A percentile compares a stretch with the other conserved stretches of the same genome.
These are phyloP conservation scores for Trachurus trachurus DNA, from an alignment of 2,797 vertebrate genomes.

Conservation along the genomic window DNA sequence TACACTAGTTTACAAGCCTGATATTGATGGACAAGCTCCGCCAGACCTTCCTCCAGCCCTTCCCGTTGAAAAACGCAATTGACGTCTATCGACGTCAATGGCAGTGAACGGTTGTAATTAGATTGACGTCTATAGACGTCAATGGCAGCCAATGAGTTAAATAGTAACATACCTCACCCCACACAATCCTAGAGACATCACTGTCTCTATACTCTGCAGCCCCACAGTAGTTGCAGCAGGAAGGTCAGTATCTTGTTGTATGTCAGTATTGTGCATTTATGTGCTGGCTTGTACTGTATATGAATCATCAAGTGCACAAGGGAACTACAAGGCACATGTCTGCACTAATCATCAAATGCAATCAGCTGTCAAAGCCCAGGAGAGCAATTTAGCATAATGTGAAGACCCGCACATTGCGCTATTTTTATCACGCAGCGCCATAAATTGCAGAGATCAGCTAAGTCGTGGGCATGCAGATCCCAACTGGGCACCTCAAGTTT, in stretches of 20 bases:
- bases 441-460: slow-evolving; percentile 38
- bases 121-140: too few species aligned
- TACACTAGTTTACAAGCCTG: too few species aligned
- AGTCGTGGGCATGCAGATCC: slow-evolving; percentile 18
- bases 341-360: not conserved
- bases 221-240: not conserved
- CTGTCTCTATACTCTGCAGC: not conserved
- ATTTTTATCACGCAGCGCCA: not conserved
- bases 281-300: not conserved
- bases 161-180: not conserved
- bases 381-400: not conserved
- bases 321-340: not conserved
- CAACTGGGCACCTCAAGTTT: not conserved
- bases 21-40: too few species aligned
- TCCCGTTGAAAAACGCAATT: too few species aligned
- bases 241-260: not conserved
- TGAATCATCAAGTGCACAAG: not conserved
- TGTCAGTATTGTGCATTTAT: not conserved
- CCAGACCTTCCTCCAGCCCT: too few species aligned
- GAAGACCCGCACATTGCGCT: not conserved
- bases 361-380: not conserved
- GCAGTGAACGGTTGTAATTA: too few species aligned
- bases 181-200: not conserved
- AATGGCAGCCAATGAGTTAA: too few species aligned
- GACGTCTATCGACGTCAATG: too few species aligned